Evolutionary conservation across 2,797 vertebrate genomes (phyloP).

Genomic region (Eulemur rubriventer): DNA sequence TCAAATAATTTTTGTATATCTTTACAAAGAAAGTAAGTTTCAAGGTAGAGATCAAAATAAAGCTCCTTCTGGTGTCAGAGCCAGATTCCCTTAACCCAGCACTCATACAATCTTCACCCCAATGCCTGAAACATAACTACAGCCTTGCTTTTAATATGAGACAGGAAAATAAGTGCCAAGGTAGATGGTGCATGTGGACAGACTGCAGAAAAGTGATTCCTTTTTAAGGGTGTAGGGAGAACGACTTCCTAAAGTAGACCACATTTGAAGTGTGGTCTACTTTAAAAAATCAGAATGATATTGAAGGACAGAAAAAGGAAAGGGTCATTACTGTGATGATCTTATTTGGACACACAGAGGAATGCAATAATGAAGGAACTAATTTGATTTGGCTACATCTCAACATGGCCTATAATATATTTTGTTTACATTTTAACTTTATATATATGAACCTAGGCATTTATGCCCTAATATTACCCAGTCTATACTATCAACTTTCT

Average conservation of each 20-base stretch:
- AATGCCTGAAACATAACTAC: background rate
- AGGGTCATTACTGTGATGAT: background rate
- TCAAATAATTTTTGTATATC: background rate
- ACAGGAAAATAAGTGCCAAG: background rate
- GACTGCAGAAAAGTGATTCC: background rate
- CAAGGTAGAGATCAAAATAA: background rate
- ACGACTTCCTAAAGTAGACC: background rate
- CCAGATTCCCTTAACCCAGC: background rate
- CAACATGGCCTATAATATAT: background rate
- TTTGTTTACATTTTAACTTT: background rate
- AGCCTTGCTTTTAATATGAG: background rate
- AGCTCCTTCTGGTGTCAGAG: background rate
- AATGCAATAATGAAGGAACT: background rate
- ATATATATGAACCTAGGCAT: background rate
- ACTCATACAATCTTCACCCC: background rate
- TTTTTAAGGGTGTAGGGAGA: background rate
- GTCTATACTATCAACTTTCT: background rate
- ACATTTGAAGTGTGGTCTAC: background rate
- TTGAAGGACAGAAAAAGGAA: background rate
- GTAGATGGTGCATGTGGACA: background rate
- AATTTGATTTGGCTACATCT: background rate
- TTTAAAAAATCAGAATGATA: background rate
- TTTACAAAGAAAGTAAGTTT: background rate
- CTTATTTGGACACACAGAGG: background rate
- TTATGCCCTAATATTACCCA: background rate